Percentiles rank a stretch among this genome's conserved stretches.
phyloP scores from a whole-genome alignment of 2,888 invertebrate species.

The Hirtodrosophila trivittata region DNA sequence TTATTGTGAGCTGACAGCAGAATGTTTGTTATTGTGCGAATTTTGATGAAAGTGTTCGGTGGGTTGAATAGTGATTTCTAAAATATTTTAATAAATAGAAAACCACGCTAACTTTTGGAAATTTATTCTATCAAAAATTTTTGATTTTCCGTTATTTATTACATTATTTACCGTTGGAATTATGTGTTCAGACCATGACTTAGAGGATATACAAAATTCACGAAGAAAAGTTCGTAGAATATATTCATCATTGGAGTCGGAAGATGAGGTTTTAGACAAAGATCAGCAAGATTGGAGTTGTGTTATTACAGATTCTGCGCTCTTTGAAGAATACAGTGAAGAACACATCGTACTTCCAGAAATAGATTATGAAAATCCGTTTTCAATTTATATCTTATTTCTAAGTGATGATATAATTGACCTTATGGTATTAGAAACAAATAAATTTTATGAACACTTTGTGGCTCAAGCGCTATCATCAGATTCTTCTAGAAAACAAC shows the following conservation, averaged over 20 bases:
- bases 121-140: slow-evolving; percentile 9
- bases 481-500: neutral
- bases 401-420: slow-evolving; percentile 8
- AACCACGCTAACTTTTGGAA: slow-evolving; percentile 7
- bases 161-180: slow-evolving; percentile 7
- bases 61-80: slow-evolving; percentile 1
- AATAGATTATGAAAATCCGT: slow-evolving; percentile 9
- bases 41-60: neutral
- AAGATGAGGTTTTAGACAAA: slow-evolving; percentile 5
- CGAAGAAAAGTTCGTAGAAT: slow-evolving; percentile 7
- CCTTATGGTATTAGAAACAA: slow-evolving; percentile 6
- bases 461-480: slow-evolving; percentile 1
- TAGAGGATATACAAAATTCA: neutral
- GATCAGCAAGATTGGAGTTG: slow-evolving; percentile 3
- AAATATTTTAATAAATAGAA: slow-evolving; percentile 9
- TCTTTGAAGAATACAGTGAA: slow-evolving; percentile 5
- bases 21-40: too few species aligned
- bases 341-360: slow-evolving; percentile 6
- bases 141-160: too few species aligned
- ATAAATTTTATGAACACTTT: slow-evolving; percentile 7
- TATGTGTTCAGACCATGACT: slow-evolving; percentile 2
- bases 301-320: slow-evolving; percentile 7
- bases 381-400: slow-evolving; percentile 8
- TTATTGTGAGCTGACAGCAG: slow-evolving; percentile 2
- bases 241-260: slow-evolving; percentile 9